phyloP scores from a whole-genome alignment of 2,888 invertebrate species.

The Ryuthela nishihirai region DNA sequence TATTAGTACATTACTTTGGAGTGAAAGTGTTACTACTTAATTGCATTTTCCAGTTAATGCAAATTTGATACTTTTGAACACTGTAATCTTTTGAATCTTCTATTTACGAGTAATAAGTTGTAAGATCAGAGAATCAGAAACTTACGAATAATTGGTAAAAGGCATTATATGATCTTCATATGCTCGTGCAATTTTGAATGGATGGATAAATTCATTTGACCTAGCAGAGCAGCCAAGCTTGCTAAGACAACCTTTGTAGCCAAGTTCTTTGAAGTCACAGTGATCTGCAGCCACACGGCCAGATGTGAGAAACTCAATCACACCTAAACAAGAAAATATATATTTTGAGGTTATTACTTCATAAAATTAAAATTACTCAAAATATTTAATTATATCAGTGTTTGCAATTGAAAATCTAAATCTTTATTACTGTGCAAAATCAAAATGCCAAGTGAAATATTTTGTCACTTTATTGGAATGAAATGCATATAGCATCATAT shows the following conservation, averaged over 20 bases:
- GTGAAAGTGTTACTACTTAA: no score
- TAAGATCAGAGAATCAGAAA: slow-evolving; percentile 13
- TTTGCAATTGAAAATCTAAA: no score
- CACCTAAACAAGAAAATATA: slow-evolving; percentile 61
- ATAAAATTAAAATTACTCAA: no score
- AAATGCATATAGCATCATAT: no score
- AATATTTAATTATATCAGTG: no score
- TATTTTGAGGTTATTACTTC: neutral
- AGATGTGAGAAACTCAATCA: slow-evolving; percentile 89
- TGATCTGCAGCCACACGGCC: slow-evolving; percentile 89
- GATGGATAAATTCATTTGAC: slow-evolving; percentile 70
- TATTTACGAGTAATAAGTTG: neutral
- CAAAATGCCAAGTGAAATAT: no score
- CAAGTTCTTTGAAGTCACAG: slow-evolving; percentile 92
- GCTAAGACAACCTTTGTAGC: slow-evolving; percentile 84
- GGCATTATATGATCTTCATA: slow-evolving; percentile 96
- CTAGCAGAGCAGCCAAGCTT: slow-evolving; percentile 69
- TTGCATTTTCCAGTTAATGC: no score
- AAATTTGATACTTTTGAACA: no score
- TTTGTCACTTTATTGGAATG: no score
- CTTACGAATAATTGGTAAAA: slow-evolving; percentile 97
- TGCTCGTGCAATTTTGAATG: slow-evolving; percentile 90
- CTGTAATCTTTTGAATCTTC: no score
- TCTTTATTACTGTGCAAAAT: no score
- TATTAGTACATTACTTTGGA: no score